Conservation (phyloP, 2,888 invertebrate genomes). For the Cephus spinipes region DNA sequence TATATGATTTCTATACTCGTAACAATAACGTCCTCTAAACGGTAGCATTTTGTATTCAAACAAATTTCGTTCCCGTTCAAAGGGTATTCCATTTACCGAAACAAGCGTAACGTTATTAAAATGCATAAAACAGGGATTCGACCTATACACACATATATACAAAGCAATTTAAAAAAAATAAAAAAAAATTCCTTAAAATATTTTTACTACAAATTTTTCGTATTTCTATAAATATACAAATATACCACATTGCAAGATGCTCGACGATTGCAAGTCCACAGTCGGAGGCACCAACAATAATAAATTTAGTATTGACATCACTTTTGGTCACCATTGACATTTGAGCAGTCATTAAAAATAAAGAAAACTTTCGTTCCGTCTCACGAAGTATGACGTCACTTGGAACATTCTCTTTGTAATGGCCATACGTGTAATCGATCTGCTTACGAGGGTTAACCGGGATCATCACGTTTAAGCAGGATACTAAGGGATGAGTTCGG, state of each 20-base stretch:
- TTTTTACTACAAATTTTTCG: not conserved
- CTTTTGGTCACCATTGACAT: slow-evolving; percentile 68
- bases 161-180: not conserved
- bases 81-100: slow-evolving; percentile 75
- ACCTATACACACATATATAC: slow-evolving; percentile 51
- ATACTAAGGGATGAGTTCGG: slow-evolving; percentile 62
- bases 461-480: slow-evolving; percentile 64
- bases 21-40: slow-evolving; percentile 69
- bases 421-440: slow-evolving; percentile 40
- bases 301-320: slow-evolving; percentile 72
- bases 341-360: slow-evolving; percentile 71
- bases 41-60: slow-evolving; percentile 67
- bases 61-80: slow-evolving; percentile 66
- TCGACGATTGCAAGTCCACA: slow-evolving; percentile 75
- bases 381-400: slow-evolving; percentile 16
- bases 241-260: slow-evolving; percentile 70
- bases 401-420: slow-evolving; percentile 11
- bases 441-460: slow-evolving; percentile 53
- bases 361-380: slow-evolving; percentile 65
- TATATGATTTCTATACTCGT: slow-evolving; percentile 71
- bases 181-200: not conserved
- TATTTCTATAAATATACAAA: not conserved
- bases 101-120: slow-evolving; percentile 80
- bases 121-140: slow-evolving; percentile 68
- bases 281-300: slow-evolving; percentile 76